Conservation (phyloP, 92 coral and sea anemone genomes). For the Actinernus sp. region DNA sequence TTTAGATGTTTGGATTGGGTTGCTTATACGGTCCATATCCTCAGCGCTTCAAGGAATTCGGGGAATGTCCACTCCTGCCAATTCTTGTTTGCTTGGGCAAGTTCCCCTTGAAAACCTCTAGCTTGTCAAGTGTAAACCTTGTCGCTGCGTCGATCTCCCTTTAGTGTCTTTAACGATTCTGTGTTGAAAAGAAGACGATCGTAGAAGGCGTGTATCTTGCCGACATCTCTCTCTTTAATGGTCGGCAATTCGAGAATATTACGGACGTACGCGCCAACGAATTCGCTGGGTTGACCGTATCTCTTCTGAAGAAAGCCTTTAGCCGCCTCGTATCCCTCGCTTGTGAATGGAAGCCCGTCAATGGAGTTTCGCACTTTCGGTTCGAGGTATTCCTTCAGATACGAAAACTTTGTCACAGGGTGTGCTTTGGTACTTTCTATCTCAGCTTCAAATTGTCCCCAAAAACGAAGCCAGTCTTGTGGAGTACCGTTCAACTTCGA, state of each 20-base stretch:
- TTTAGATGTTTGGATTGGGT: too few species aligned
- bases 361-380: constrained; percentile 39
- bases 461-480: constrained; percentile 70
- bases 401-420: constrained; percentile 52
- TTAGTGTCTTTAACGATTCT: constrained; percentile 51
- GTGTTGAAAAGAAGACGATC: constrained; percentile 46
- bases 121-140: constrained; percentile 43
- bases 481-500: constrained; percentile 57
- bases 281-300: too few species aligned
- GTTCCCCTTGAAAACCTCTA: constrained; percentile 51
- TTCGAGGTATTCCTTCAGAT: constrained; percentile 60
- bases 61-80: constrained; percentile 65
- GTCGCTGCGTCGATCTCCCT: constrained; percentile 49
- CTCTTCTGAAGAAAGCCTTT: constrained; percentile 56
- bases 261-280: constrained; percentile 34
- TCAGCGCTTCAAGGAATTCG: constrained; percentile 38
- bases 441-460: constrained; percentile 42
- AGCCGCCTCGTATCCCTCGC: constrained; percentile 53
- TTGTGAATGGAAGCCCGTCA: constrained; percentile 70
- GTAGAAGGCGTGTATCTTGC: constrained; percentile 51
- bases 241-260: constrained; percentile 62
- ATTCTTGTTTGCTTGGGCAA: constrained; percentile 54
- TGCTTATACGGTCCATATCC: constrained; percentile 58
- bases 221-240: constrained; percentile 33
- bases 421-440: constrained; percentile 50